Conservation (phyloP, 2,888 invertebrate genomes). For the Nipponacmea schrenckii region DNA sequence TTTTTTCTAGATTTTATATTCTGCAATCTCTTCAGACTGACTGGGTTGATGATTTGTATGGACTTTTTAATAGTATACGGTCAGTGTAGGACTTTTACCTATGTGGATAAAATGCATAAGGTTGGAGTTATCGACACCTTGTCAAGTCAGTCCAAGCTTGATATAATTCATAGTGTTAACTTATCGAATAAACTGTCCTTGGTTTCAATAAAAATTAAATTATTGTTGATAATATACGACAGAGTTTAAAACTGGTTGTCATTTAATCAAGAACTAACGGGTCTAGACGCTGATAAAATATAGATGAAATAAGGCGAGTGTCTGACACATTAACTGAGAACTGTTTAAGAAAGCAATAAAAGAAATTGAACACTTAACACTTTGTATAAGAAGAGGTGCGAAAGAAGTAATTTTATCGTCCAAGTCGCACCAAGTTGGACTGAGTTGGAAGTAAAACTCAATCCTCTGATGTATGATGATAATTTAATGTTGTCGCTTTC, state of each 20-base stretch:
- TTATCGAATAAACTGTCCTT: background rate
- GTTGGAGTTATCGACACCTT: too few relatives aligned
- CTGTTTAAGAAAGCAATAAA: constrained; percentile 8
- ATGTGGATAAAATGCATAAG: too few relatives aligned
- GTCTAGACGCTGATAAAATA: constrained; percentile 3
- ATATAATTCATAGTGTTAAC: background rate
- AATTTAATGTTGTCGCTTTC: constrained; percentile 16
- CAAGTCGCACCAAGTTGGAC: too few relatives aligned
- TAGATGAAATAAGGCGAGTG: background rate
- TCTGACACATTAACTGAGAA: constrained; percentile 4
- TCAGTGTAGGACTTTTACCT: too few relatives aligned
- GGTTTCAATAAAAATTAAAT: background rate
- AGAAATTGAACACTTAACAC: constrained; percentile 8
- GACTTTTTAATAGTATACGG: too few relatives aligned
- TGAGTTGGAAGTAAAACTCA: background rate
- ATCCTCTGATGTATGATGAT: constrained; percentile 4
- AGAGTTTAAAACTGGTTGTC: background rate
- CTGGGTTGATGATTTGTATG: too few relatives aligned
- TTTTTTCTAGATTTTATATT: too few relatives aligned
- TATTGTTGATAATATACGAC: background rate
- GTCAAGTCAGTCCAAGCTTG: too few relatives aligned
- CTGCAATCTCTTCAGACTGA: too few relatives aligned
- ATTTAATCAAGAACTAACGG: background rate
- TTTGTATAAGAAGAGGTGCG: background rate
- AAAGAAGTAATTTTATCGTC: constrained; percentile 5